Evolutionary conservation across 2,113 vertebrate species (phyloP).

Genomic region (Oryzias celebensis): DNA sequence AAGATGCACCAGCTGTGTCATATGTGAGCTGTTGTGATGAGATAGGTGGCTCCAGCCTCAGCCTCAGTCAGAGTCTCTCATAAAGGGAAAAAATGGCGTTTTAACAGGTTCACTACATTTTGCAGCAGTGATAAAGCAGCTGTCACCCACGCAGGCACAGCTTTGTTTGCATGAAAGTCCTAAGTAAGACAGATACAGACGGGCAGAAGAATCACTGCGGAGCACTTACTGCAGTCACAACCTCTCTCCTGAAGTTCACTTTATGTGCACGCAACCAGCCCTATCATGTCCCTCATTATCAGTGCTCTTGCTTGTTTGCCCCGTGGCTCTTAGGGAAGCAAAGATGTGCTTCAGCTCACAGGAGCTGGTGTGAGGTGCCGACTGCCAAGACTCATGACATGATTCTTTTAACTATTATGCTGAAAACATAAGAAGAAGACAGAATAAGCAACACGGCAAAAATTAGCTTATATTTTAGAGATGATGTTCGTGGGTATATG

Average conservation of each 20-base stretch:
- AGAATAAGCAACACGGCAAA: background rate
- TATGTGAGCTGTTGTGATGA: constrained; percentile 29
- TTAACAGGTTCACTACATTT: constrained; percentile 2
- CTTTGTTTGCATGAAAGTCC: constrained; percentile 5
- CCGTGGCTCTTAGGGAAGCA: constrained; percentile 15
- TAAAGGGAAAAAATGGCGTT: constrained; percentile 24
- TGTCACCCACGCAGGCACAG: constrained; percentile 20
- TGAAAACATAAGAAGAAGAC: background rate
- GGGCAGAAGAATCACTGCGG: background rate
- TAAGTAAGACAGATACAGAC: constrained; percentile 5
- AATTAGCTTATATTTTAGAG: background rate
- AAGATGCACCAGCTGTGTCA: constrained; percentile 25
- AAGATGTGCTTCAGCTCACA: constrained; percentile 13
- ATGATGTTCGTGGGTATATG: background rate
- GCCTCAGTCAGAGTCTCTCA: constrained; percentile 27
- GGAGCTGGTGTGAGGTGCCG: background rate
- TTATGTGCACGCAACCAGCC: constrained; percentile 8
- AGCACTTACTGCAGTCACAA: background rate
- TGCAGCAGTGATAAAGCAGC: constrained; percentile 8
- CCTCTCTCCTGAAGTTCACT: background rate
- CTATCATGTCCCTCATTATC: constrained; percentile 5
- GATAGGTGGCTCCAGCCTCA: constrained; percentile 28
- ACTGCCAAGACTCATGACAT: background rate
- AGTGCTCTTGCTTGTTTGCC: constrained; percentile 14
- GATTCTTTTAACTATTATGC: background rate